Percentiles rank a stretch among this genome's conserved stretches.
Conservation (phyloP, 2,888 invertebrate species). For the Tupiocoris notatus region DNA sequence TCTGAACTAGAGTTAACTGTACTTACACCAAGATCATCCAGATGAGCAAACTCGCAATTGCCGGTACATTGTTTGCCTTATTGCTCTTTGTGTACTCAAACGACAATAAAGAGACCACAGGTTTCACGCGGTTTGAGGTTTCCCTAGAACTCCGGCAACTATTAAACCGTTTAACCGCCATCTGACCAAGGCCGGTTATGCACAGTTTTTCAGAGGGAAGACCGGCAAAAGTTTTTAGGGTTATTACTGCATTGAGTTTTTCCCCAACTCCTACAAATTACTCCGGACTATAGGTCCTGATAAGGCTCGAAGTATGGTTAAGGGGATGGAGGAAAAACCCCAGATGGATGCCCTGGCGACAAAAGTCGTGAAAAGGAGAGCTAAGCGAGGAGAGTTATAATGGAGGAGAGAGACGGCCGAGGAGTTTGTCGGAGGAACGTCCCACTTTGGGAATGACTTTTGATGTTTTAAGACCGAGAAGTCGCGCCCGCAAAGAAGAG, state of each 20-base stretch:
- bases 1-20: too few species aligned
- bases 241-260: not conserved
- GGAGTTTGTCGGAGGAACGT: slow-evolving; percentile 11
- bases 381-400: not conserved
- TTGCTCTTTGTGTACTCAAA: too few species aligned
- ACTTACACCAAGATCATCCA: too few species aligned
- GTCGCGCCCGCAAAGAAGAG: not conserved
- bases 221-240: not conserved
- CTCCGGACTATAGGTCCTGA: not conserved
- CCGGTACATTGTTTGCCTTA: too few species aligned
- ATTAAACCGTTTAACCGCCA: too few species aligned
- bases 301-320: not conserved
- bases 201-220: too few species aligned
- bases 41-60: too few species aligned
- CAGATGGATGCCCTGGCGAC: not conserved
- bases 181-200: too few species aligned
- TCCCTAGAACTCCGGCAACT: too few species aligned
- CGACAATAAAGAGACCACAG: too few species aligned
- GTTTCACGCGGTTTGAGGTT: too few species aligned
- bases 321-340: too few species aligned
- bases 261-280: slow-evolving; percentile 7
- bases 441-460: slow-evolving; percentile 35
- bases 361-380: not conserved
- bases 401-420: not conserved
- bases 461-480: slow-evolving; percentile 26